Evolutionary conservation across 2,797 vertebrate species (phyloP).

Genomic region (Pagetopsis macropterus): DNA sequence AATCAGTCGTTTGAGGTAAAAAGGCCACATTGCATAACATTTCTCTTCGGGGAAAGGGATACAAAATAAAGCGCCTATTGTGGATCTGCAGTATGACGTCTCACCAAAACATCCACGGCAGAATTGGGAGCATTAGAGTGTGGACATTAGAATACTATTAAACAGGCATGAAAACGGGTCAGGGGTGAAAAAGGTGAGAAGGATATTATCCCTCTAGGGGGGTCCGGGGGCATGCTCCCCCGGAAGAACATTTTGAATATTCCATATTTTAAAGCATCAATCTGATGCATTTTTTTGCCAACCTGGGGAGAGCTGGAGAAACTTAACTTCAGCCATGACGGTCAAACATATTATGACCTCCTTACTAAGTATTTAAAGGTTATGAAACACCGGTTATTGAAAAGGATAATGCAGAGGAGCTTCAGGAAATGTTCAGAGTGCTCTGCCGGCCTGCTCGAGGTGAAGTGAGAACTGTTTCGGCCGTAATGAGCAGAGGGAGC

Average conservation of each 20-base stretch:
- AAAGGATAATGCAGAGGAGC: constrained; percentile 27
- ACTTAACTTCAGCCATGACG: no score
- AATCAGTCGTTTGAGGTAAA: constrained; percentile 21
- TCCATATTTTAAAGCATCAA: no score
- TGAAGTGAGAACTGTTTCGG: constrained; percentile 58
- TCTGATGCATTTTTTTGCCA: no score
- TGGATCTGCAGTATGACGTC: constrained; percentile 12
- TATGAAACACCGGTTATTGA: constrained; percentile 54
- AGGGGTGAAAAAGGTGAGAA: no score
- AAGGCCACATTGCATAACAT: constrained; percentile 6
- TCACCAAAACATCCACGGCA: constrained; percentile 23
- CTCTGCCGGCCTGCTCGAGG: constrained; percentile 44
- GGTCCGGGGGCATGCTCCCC: no score
- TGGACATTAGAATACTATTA: constrained; percentile 62
- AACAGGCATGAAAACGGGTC: no score
- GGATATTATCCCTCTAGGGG: no score
- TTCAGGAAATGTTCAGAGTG: constrained; percentile 43
- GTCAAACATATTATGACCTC: no score
- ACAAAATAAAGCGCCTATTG: constrained; percentile 7
- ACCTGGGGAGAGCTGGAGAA: no score
- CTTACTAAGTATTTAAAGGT: constrained; percentile 3
- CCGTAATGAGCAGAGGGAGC: constrained; percentile 66
- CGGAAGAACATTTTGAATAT: no score
- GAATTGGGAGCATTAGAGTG: constrained; percentile 20
- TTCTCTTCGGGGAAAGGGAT: not conserved